Base-by-base conservation (phyloP, 2,113 vertebrate genomes). In the Megaceryle torquata region DNA sequence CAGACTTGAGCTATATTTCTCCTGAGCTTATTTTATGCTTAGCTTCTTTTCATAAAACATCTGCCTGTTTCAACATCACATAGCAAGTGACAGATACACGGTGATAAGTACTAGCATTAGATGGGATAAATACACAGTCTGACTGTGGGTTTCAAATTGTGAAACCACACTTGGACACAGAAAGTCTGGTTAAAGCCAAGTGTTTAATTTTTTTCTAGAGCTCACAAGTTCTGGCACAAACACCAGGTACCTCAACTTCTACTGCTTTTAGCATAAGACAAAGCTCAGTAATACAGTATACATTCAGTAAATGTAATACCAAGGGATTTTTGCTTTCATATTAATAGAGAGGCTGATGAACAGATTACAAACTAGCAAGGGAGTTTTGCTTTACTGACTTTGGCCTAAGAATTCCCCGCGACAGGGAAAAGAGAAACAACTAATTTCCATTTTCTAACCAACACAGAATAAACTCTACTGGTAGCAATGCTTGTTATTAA, bases 31-130 rank as follows among this genome's bases (percentile, higher is more conserved):
- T 74, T 56, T 59, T 54, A 89, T 5, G 8, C 33, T 81, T 79
- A 71, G 10, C 50, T 93, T 89, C 51, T 88, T 86, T 88, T 82
- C 50, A 94, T 79, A 93, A 95, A 97, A 61, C 28, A 65, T 94
- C 28, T 31, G 51, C 75, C 82, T 95, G 60, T 91, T 93, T 94
- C 75, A 26, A 31, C 76, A 95, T 88, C 88, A 72, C 79, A 80
- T 75, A 89, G 60, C 53, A 82, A 94, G 64, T 75, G 43, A 89
- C 78, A 96, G 71, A 93, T 88, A 92, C 3, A 43, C 15, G 9
- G 67, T 90, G 65, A 63, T 80, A 86, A 88, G 84, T 80, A 71
- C 65, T 91, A 82, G 43, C 48, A 82, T 84, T 94, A 82, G 68
- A 85, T 80, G 44, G 75, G 46, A 60, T 89, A 93, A 95, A 59